Percentiles rank a stretch among this genome's conserved stretches.
These are phyloP conservation scores for Esox niger DNA, from an alignment of 2,113 vertebrate species.

Conservation along the genomic window DNA sequence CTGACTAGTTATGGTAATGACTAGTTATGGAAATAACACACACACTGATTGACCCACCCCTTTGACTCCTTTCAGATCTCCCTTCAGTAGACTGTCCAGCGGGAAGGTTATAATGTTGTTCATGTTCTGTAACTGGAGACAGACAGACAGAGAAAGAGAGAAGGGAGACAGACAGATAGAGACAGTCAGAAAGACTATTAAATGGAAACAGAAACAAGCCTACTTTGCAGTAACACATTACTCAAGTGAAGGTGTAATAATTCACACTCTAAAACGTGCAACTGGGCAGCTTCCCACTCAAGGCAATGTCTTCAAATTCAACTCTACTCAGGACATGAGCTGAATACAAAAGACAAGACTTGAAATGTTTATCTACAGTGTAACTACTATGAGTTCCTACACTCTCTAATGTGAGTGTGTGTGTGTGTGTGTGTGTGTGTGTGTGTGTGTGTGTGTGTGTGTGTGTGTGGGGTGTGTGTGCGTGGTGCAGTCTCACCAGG, in stretches of 20 bases:
- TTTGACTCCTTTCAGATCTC: slow-evolving; percentile 94
- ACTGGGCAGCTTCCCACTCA: too few species aligned
- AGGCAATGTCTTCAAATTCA: too few species aligned
- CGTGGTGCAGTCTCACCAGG: slow-evolving; percentile 78
- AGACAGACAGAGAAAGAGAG: not conserved
- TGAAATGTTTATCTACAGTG: too few species aligned
- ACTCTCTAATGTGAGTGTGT: too few species aligned
- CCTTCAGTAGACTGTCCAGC: slow-evolving; percentile 94
- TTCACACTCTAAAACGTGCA: not conserved
- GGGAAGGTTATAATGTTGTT: slow-evolving; percentile 98
- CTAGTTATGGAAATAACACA: too few species aligned
- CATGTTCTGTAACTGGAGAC: slow-evolving; percentile 91
- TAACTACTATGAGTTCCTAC: too few species aligned
- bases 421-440: too few species aligned
- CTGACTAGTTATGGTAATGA: not conserved
- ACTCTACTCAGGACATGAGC: too few species aligned
- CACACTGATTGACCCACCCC: slow-evolving; percentile 80
- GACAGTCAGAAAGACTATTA: too few species aligned
- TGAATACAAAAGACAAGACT: too few species aligned
- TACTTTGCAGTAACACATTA: not conserved
- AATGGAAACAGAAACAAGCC: not conserved
- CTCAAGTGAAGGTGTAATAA: not conserved
- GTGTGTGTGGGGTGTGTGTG: too few species aligned
- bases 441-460: too few species aligned
- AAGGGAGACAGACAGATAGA: not conserved